These are phyloP conservation scores for Caenorhabditis imperialis DNA, from an alignment of 2,888 invertebrate genomes.

Conservation along the genomic window DNA sequence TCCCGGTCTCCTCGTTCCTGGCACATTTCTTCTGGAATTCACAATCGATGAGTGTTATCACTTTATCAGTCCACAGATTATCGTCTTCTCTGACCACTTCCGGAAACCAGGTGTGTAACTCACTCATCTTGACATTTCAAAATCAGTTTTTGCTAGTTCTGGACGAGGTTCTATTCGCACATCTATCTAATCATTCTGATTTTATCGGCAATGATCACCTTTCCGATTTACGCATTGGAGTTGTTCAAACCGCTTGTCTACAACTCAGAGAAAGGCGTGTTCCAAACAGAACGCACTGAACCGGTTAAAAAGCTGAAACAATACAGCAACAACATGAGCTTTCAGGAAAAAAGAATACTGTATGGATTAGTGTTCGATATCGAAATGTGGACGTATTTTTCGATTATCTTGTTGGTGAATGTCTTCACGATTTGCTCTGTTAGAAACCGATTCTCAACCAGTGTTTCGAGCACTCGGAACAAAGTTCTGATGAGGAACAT, in stretches of 20 bases:
- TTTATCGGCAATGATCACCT: neutral
- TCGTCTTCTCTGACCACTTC: neutral
- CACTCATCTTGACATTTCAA: too few species aligned
- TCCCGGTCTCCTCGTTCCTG: neutral
- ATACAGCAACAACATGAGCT: neutral
- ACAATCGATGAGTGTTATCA: constrained; percentile 7
- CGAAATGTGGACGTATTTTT: constrained; percentile 1
- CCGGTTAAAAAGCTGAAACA: neutral
- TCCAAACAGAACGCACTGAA: neutral
- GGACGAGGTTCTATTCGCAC: neutral
- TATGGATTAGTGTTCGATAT: neutral
- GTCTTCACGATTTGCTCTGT: neutral
- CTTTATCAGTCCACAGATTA: constrained; percentile 6
- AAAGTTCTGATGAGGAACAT: constrained; percentile 4
- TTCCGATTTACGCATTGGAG: neutral
- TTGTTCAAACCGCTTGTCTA: neutral
- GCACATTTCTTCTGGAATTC: constrained; percentile 2
- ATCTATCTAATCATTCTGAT: neutral
- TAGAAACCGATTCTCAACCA: neutral
- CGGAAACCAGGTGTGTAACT: constrained; percentile 4
- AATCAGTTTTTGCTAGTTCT: neutral
- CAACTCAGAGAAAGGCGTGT: neutral
- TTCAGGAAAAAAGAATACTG: neutral
- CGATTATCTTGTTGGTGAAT: neutral
- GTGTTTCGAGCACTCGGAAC: neutral